Percentiles rank a stretch among this genome's conserved stretches.
phyloP scores from a whole-genome alignment of 2,113 vertebrate genomes.

The Daphoenositta chrysoptera region DNA sequence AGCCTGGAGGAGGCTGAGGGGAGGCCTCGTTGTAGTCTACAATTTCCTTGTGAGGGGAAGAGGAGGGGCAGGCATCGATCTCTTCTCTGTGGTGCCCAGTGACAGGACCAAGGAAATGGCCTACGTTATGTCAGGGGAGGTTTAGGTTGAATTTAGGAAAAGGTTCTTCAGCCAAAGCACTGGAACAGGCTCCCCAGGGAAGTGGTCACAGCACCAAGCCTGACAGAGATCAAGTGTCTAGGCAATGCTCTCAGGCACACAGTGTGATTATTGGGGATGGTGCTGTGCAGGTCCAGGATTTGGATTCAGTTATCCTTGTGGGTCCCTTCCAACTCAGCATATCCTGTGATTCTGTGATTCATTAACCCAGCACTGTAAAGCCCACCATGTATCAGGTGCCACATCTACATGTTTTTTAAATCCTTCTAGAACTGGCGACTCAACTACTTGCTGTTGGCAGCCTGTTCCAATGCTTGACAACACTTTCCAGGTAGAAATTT shows the following conservation, averaged over 20 bases:
- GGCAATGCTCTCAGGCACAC: no score
- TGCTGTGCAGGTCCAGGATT: background rate
- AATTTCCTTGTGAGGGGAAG: background rate
- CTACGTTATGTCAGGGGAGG: background rate
- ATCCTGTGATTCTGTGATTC: background rate
- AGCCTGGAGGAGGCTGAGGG: background rate
- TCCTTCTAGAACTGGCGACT: background rate
- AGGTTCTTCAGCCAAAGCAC: background rate
- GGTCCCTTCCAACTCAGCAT: background rate
- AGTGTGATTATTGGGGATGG: background rate
- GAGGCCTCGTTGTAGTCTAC: background rate
- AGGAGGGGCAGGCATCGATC: background rate
- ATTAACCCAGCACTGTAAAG: background rate
- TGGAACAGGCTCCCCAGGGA: background rate
- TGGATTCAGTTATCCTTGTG: background rate
- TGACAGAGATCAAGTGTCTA: background rate
- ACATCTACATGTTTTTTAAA: background rate
- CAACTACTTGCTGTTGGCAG: background rate
- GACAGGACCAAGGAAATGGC: background rate
- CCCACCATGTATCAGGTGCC: background rate
- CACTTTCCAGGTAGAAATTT: background rate
- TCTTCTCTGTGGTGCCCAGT: background rate
- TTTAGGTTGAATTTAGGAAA: background rate
- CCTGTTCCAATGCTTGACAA: background rate
- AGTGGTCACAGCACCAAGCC: no score